phyloP scores from a whole-genome alignment of 2,797 vertebrate genomes.

The Xenopus petersii region DNA sequence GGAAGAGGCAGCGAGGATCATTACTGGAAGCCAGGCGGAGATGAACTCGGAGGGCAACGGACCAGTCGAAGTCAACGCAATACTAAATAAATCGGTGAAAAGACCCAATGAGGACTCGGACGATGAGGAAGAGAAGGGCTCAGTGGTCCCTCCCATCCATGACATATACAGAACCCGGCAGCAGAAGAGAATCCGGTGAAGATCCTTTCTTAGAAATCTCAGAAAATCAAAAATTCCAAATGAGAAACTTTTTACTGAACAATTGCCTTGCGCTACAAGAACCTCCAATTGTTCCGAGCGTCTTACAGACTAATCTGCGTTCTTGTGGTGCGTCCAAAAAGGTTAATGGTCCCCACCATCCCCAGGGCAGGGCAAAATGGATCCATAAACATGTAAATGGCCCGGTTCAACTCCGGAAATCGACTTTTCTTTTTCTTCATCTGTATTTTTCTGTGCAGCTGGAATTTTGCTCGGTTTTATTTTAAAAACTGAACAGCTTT shows the following conservation, averaged over 20 bases:
- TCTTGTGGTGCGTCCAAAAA: constrained; percentile 61
- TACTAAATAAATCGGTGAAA: constrained; percentile 86
- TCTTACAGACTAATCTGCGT: constrained; percentile 65
- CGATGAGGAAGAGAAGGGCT: constrained; percentile 94
- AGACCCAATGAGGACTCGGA: constrained; percentile 94
- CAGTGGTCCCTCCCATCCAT: constrained; percentile 89
- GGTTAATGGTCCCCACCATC: constrained; percentile 38
- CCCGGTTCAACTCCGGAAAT: constrained; percentile 43
- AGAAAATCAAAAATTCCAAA: background rate
- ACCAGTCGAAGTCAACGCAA: constrained; percentile 84
- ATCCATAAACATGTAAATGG: too few species aligned
- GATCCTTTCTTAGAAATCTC: background rate
- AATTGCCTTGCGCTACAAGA: constrained; percentile 57
- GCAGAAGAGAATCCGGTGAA: constrained; percentile 96
- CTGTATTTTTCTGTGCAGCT: constrained; percentile 61
- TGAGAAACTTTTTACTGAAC: constrained; percentile 53
- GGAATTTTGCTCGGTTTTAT: constrained; percentile 73
- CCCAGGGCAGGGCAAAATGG: too few species aligned
- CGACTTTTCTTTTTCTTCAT: constrained; percentile 58
- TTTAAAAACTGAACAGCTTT: constrained; percentile 75
- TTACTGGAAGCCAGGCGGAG: constrained; percentile 86
- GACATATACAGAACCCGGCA: constrained; percentile 97
- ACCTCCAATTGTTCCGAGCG: constrained; percentile 60
- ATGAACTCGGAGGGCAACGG: constrained; percentile 86
- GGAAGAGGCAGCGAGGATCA: constrained; percentile 89